A percentile compares a stretch with the other conserved stretches of the same genome.
Evolutionary conservation across 2,797 vertebrate genomes (phyloP).

Genomic region (Sebastes steindachneri): DNA sequence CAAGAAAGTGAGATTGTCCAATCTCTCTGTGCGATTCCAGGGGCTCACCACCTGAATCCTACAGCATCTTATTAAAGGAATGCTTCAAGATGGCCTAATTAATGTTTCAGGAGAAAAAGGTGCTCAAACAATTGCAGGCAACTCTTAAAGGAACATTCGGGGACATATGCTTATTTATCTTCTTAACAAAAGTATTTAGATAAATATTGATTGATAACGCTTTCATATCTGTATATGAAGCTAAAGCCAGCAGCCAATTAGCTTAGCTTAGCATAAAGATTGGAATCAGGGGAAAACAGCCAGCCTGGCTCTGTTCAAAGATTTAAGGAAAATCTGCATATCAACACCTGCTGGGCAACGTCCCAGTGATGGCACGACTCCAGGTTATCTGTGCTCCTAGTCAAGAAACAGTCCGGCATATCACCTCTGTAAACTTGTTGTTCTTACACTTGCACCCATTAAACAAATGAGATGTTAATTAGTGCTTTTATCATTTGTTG

Average conservation of each 20-base stretch:
- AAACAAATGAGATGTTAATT: background rate
- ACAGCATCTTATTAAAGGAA: background rate
- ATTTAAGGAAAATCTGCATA: background rate
- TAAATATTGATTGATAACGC: background rate
- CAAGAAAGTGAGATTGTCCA: slow-evolving; percentile 20
- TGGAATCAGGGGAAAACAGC: background rate
- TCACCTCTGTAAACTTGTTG: background rate
- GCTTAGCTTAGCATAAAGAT: background rate
- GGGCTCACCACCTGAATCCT: background rate
- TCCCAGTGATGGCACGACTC: background rate
- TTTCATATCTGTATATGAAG: background rate
- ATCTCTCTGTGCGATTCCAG: slow-evolving; percentile 2
- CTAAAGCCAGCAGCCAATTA: background rate
- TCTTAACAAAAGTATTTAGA: background rate
- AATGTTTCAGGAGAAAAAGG: background rate
- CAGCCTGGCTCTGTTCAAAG: background rate
- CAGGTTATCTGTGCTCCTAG: background rate
- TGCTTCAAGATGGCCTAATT: slow-evolving; percentile 3
- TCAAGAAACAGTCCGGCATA: background rate
- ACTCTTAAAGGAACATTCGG: background rate
- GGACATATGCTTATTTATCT: background rate
- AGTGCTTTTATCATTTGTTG: background rate
- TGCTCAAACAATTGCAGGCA: background rate
- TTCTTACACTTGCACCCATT: background rate
- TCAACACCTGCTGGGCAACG: background rate